Base-by-base conservation (phyloP, 2,888 invertebrate species). In the Cheilosia vulpina region DNA sequence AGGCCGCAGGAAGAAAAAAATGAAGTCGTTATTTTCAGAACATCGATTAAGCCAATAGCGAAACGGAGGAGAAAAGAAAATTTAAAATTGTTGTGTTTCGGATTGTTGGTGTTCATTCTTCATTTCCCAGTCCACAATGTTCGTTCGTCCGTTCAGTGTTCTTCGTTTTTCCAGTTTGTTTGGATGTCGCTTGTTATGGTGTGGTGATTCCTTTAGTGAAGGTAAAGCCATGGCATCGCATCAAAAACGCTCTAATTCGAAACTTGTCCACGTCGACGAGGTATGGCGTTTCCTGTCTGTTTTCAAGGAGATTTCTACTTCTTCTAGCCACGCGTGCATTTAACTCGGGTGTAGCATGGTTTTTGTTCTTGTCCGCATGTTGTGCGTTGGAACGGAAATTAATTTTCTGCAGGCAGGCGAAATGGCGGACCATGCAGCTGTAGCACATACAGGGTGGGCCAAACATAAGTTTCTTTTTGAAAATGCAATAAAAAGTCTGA, bases 11-110 rank as follows among this genome's bases (percentile, higher is more conserved):
- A 41, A 27, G 43, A 52, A 27, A 43, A 47, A 34, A 11, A 7
- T 50, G 50, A 66, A 66, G 76, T 76, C 62, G 62, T 72, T 72
- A 72, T 62, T 62, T 72, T 41, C 72, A 53, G 72, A 31, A 83
- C 73, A 83, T 83, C 78, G 78, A 83, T 79, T 83, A 79, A 73
- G 83, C 83, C 78, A 83, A 78, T 68, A 73, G 68, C 62, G 73
- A 79, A 77, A 45, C 63, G 45, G 34, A 55, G 75, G 11, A 50
- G 71, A 58, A 76, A 69, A 82, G 47, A 62, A 66, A 50, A 55
- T 72, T 53, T 47, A 78, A 81, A 83, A 60, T 60, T 62, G 66
- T 52, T 60, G 72, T 66, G 53, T 55, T 55, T 31, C 21, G 15
- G 45, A 60, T 76, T 77, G 50, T 68, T 72, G 60, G 52, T 47